Evolutionary conservation across 2,888 invertebrate species (phyloP), one percentile per base, ranked within the genome.

Genomic region (Malthinus flaveolus): DNA sequence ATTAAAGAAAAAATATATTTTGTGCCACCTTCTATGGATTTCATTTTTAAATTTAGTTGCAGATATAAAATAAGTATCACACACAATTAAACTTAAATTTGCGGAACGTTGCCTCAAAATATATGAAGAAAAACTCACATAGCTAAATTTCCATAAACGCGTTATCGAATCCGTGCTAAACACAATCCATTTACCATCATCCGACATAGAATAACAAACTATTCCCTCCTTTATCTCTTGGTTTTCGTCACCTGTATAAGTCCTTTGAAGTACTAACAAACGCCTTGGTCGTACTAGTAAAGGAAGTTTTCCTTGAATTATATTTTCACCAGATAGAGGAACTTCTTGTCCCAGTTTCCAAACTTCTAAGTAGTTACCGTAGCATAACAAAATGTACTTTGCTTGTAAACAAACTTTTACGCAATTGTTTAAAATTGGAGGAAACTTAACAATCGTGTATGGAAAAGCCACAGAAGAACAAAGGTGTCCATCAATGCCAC

Each of bases 401-500:
- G 83, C 81, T 53, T 79, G 74, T 32, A 76, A 69, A 51, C 86
- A 81, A 10, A 88, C 72, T 7, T 80, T 77, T 3, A 85, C 83
- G 57, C 85, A 83, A 13, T 78, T 74, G 64, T 87, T 85, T 34
- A 90, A 76, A 73, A 92, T 82, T 0, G 91, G 91, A 1, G 91
- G 90, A 71, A 88, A 84, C 72, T 89, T 88, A 66, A 85, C 80
- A 0, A 89, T 80, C 64, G 83, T 82, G 73, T 87, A 88, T 0
- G 85, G 89, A 5, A 87, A 87, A 70, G 84, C 86, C 69, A 85
- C 88, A 7, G 89, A 89, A 58, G 89, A 80, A 1, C 88, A 87
- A 12, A 93, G 78, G 70, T 91, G 89, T 1, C 91, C 90, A 77
- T 93, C 93, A 34, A 88, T 81, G 11, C 93, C 95, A 58, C 88